These are phyloP conservation scores for Andrena hattorfiana DNA, from an alignment of 2,888 invertebrate species.

Conservation along the genomic window DNA sequence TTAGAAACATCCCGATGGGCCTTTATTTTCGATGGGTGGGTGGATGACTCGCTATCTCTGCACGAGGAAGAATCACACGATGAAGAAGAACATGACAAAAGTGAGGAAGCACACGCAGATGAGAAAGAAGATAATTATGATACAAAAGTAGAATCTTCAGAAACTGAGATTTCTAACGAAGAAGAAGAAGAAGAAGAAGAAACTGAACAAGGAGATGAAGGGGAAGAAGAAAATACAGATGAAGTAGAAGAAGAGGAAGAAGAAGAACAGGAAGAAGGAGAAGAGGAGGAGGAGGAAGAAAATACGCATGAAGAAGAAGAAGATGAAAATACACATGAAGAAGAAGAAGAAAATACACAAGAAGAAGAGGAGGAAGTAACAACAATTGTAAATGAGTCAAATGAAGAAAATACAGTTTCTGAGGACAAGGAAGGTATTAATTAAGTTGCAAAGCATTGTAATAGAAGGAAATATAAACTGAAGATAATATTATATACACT, in stretches of 20 bases:
- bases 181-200: slow-evolving; percentile 67
- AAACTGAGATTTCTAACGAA: slow-evolving; percentile 65
- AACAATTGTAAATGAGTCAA: slow-evolving; percentile 65
- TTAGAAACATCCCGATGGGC: slow-evolving; percentile 90
- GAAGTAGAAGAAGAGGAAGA: slow-evolving; percentile 79
- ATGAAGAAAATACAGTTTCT: slow-evolving; percentile 53
- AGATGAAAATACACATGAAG: slow-evolving; percentile 81
- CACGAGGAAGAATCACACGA: slow-evolving; percentile 77
- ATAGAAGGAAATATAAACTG: slow-evolving; percentile 58
- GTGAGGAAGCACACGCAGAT: slow-evolving; percentile 85
- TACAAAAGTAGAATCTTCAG: slow-evolving; percentile 71
- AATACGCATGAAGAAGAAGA: slow-evolving; percentile 75
- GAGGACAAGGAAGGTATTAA: slow-evolving; percentile 60
- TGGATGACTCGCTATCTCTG: slow-evolving; percentile 87
- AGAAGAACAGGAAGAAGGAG: slow-evolving; percentile 85
- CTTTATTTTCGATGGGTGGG: slow-evolving; percentile 92
- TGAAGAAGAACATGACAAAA: slow-evolving; percentile 81
- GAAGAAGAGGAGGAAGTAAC: slow-evolving; percentile 77
- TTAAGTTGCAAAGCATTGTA: slow-evolving; percentile 11
- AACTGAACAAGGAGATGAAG: slow-evolving; percentile 79
- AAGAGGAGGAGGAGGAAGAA: slow-evolving; percentile 71
- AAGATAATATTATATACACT: slow-evolving; percentile 49
- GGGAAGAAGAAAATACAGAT: slow-evolving; percentile 70
- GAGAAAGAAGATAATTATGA: slow-evolving; percentile 80
- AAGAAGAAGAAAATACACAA: slow-evolving; percentile 72